Evolutionary conservation across 2,888 invertebrate genomes (phyloP).

Genomic region (Caenorhabditis auriculariae): DNA sequence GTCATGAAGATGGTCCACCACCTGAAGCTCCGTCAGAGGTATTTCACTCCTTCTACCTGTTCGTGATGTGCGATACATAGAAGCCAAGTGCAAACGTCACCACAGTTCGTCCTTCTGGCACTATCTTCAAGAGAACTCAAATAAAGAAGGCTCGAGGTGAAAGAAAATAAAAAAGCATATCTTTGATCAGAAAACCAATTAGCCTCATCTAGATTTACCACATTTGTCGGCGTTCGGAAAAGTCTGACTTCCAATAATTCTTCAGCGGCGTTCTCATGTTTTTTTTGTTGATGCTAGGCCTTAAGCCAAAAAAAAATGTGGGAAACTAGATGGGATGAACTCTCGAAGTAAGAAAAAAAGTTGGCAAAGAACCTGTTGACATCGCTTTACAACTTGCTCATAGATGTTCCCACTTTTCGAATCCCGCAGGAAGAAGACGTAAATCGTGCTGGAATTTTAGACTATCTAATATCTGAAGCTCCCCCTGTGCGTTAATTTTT

Average conservation of each 20-base stretch:
- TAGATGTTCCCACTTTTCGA: conserved; percentile 9
- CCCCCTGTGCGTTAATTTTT: too few species aligned
- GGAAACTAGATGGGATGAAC: too few species aligned
- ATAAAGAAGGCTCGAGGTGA: not conserved
- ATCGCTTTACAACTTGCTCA: conserved; percentile 20
- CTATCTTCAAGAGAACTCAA: conserved; percentile 4
- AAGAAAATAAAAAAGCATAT: not conserved
- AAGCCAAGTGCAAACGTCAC: conserved; percentile 44
- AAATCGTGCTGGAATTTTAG: conserved; percentile 10
- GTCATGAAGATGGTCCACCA: conserved; percentile 63
- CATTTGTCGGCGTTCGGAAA: too few species aligned
- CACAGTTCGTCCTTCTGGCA: conserved; percentile 17
- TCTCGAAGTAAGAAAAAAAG: too few species aligned
- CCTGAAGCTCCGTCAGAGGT: conserved; percentile 8
- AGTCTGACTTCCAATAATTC: not conserved
- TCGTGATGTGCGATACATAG: conserved; percentile 44
- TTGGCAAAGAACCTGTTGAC: too few species aligned
- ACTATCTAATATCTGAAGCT: too few species aligned
- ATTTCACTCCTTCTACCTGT: conserved; percentile 5
- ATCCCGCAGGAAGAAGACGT: conserved; percentile 20
- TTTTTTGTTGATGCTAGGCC: too few species aligned
- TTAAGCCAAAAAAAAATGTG: too few species aligned
- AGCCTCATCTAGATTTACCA: too few species aligned
- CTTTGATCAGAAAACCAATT: too few species aligned
- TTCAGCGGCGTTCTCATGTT: not conserved